Base-by-base conservation (phyloP, 53 echinoderm and acorn worm species). In the Glandiceps talaboti region DNA sequence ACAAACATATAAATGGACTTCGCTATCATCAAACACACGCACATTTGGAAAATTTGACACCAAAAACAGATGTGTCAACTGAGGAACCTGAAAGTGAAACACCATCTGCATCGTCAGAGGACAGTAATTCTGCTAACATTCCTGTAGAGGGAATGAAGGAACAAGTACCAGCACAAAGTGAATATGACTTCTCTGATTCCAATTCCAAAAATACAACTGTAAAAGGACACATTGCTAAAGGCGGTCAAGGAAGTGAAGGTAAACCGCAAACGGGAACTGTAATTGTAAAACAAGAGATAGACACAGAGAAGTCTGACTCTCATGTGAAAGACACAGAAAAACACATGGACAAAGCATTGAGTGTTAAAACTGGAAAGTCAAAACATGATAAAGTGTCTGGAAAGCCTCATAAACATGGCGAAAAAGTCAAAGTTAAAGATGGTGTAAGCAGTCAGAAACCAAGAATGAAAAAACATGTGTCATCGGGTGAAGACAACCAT, bases 1-100 rank as follows among this genome's bases (percentile, higher is more conserved):
- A 93, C 89, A 99, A 99, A 73, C 99, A 99, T 82, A 89, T 94
- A 26, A 99, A 99, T 76, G 99, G 99, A 75, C 85, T 99, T n/a
- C 82, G 94, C 29, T 99, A 99, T 87, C 99, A 99, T 81, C 91
- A 86, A 32, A 88, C 89, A 1, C 99, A 99, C 76, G 94, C 99
- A 28, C 99, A 99, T 81, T 85, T 45, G 64, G 20, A 45, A 12
- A 20, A 6, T 20, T 6, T 45, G 64, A 20, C 64, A 6, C 6
- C 6, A 6, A 45, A 45, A 45, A 45, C 20, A 20, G 64, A 45
- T 20, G 64, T 6, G 1, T 45, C 64, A 12, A 20, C 64, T 45
- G 64, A 45, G 20, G 14, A 26, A 27, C 32, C 31, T 30, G 79
- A 78, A 27, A 26, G 26, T 78, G 79, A 78, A 78, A 32, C 27